phyloP scores from a whole-genome alignment of 1,140 invertebrate species.

The Cheumatopsyche charites region DNA sequence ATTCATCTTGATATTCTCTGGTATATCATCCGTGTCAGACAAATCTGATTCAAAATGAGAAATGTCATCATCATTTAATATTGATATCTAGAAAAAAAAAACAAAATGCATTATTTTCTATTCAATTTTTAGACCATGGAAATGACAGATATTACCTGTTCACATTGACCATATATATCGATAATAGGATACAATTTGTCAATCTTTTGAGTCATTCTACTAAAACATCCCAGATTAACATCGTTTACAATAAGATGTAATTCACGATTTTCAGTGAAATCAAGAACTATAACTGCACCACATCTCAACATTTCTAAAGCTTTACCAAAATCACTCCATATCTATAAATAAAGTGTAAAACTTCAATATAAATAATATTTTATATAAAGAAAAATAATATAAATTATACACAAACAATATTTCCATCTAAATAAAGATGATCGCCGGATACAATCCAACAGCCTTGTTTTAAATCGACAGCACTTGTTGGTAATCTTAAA shows the following conservation, averaged over 20 bases:
- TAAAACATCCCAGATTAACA: conserved; percentile 40
- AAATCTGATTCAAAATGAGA: conserved; percentile 32
- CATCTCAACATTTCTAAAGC: conserved; percentile 29
- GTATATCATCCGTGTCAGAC: not conserved
- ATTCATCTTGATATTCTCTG: conserved; percentile 27
- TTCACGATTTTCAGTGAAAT: conserved; percentile 45
- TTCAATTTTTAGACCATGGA: not conserved
- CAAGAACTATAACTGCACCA: conserved; percentile 36
- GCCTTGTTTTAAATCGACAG: conserved; percentile 38
- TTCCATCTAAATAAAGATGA: conserved; percentile 43
- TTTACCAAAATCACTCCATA: conserved; percentile 41
- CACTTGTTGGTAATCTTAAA: conserved; percentile 26
- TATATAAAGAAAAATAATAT: too few relatives aligned
- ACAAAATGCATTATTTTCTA: conserved; percentile 13
- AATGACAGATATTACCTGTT: conserved; percentile 40
- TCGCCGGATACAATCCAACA: conserved; percentile 45
- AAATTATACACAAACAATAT: conserved; percentile 12
- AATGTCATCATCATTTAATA: conserved; percentile 33
- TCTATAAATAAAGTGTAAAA: conserved; percentile 23
- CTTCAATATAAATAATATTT: not conserved
- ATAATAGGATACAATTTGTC: conserved; percentile 42
- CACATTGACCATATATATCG: conserved; percentile 46
- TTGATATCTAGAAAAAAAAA: conserved; percentile 35
- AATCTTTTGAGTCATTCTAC: conserved; percentile 37
- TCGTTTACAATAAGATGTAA: conserved; percentile 40